phyloP scores from a whole-genome alignment of 2,113 vertebrate species.

The Thymallus thymallus region DNA sequence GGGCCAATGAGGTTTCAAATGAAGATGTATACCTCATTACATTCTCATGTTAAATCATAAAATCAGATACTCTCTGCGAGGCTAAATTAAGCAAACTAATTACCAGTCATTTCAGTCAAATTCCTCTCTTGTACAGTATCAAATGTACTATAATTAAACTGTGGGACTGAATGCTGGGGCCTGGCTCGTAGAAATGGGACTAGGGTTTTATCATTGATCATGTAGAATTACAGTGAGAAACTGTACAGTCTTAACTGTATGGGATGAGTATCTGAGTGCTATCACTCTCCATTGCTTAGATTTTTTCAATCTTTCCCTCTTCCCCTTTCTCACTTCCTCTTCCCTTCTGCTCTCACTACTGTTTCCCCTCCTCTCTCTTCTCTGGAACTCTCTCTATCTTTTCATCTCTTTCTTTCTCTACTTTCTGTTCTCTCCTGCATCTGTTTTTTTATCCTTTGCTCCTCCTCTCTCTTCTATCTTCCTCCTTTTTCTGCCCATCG shows the following conservation, averaged over 20 bases:
- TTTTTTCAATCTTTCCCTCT: conserved; percentile 17
- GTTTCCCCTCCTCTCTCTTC: background rate
- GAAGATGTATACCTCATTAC: conserved; percentile 2
- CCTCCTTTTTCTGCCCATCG: background rate
- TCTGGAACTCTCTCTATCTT: background rate
- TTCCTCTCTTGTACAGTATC: background rate
- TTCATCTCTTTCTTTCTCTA: background rate
- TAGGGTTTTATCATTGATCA: background rate
- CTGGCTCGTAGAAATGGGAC: background rate
- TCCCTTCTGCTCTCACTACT: background rate
- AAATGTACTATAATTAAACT: background rate
- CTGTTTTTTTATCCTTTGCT: conserved; percentile 6
- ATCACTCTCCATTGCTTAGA: conserved; percentile 29
- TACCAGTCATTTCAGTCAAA: background rate
- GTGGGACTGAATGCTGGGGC: background rate
- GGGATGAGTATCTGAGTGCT: conserved; percentile 13
- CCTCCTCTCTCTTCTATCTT: conserved; percentile 5
- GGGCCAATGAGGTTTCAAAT: conserved; percentile 16
- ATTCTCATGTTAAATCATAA: conserved; percentile 15
- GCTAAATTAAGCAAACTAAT: background rate
- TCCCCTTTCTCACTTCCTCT: background rate
- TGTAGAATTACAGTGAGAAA: background rate
- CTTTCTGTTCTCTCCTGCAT: background rate
- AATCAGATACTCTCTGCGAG: conserved; percentile 24
- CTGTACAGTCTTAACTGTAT: background rate